Evolutionary conservation across 2,888 invertebrate species (phyloP), one percentile per base, ranked within the genome.

Genomic region (Polymixis flavicincta): DNA sequence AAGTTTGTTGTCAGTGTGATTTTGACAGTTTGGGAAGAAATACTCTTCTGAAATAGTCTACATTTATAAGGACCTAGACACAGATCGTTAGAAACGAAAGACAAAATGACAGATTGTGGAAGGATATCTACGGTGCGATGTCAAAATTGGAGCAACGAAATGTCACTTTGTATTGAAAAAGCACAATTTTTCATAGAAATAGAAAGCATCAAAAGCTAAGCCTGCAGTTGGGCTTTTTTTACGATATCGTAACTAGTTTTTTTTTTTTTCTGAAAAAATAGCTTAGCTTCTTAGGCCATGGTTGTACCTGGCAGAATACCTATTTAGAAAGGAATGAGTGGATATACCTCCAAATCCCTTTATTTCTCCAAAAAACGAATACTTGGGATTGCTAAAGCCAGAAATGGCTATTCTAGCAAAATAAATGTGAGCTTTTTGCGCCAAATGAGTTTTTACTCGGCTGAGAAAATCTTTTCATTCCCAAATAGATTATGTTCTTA

Each of bases 391-490:
- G n/a, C 32, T 52, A 65, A 65, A 52, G n/a, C 63, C 25, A 50
- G 67, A 61, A 68, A 68, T 55, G 28, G 19, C 25, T 55, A 22
- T 81, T 61, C 28, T 76, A 66, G 60, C 19, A 55, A 65, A 76
- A 82, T 76, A 65, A 64, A 61, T 74, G 65, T 74, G 9, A 63
- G 61, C 17, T 82, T 67, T 67, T 82, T 54, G 54, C 45, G 55
- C 76, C 61, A 78, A 78, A 74, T 55, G 8, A 78, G 55, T 74
- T 81, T 78, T 67, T 74, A 52, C 19, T 66, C 9, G 50, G 4
- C 25, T 59, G 17, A 22, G 32, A 66, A 55, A 78, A 63, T 28
- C 14, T 67, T 66, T 66, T 66, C 42, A 66, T 66, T 73, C 45
- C 28, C 14, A 45, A 66, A 61, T 50, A 42, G 37, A 74, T 72